Conservation (phyloP, 2,113 vertebrate genomes). For the Platycercus adscitus region DNA sequence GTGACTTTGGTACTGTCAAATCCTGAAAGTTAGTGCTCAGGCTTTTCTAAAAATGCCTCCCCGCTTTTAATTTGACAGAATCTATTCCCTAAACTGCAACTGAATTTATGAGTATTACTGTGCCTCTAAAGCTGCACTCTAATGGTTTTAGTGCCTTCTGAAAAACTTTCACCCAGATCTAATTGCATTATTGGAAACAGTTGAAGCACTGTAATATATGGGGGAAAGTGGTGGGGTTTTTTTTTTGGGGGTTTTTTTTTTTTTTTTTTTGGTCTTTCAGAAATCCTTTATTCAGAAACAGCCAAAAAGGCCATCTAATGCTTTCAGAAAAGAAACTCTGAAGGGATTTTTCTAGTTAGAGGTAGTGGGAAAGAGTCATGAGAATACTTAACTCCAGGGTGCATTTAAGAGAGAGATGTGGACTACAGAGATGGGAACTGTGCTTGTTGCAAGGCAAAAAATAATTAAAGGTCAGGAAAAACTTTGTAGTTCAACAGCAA, state of each 20-base stretch:
- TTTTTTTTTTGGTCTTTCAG: background rate
- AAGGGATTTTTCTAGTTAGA: conserved; percentile 5
- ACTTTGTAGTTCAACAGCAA: conserved; percentile 39
- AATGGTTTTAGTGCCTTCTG: background rate
- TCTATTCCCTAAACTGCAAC: background rate
- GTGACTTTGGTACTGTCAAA: background rate
- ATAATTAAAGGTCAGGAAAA: conserved; percentile 53
- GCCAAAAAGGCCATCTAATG: background rate
- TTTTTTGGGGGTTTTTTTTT: too few relatives aligned
- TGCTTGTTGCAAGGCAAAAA: background rate
- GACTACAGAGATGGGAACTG: background rate
- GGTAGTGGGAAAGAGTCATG: background rate
- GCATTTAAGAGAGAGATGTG: background rate
- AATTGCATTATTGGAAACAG: background rate
- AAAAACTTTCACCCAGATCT: background rate
- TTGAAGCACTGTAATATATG: background rate
- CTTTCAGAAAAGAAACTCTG: background rate
- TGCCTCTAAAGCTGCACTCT: background rate
- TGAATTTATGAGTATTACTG: conserved; percentile 18
- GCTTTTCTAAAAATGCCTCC: background rate
- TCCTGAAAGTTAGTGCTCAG: background rate
- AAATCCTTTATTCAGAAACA: conserved; percentile 22
- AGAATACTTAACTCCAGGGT: background rate
- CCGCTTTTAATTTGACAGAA: background rate
- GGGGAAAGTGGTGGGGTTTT: background rate